Evolutionary conservation across 2,113 vertebrate genomes (phyloP), one percentile per base, ranked within the genome.

Genomic region (Martes martes): DNA sequence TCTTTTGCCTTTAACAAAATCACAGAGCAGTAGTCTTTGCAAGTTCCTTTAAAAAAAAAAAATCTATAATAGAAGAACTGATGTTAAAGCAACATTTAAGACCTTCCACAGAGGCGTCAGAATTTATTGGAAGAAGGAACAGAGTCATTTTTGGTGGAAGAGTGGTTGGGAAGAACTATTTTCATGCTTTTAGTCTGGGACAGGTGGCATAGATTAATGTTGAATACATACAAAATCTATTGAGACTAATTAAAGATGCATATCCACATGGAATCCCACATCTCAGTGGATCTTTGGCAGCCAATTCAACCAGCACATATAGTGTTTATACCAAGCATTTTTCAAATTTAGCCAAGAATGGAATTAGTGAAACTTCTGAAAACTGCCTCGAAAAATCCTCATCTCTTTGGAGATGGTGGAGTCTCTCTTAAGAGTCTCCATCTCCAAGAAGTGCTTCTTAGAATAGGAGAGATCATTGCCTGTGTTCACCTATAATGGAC

Each of bases 171-270:
- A 96, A 96, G 88, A 92, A 71, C 55, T 50, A 50, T 91, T 96
- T 96, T 79, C 93, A 67, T 94, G 97, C 93, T 91, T 84, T 97
- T 61, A 85, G 95, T 61, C 91, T 73, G 76, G 92, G 81, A 91
- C 97, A 97, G 97, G 97, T 96, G 96, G 97, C 95, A 94, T 91
- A 89, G 95, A 97, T 97, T 96, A 96, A 95, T 98, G 94, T 96
- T 97, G 98, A 97, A 73, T 91, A 91, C 93, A 95, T 97, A 97
- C 94, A 95, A 8, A 98, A 93, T 95, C 96, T 94, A 98, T 97
- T 96, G 97, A 96, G 97, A 91, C 93, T 97, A 97, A 98, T 98
- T 98, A 96, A 97, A 96, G 97, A 97, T 97, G 88, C 95, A 96
- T 59, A 85, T n/a, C 96, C 97, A 96, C 97, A 96, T 95, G 96